Conservation (phyloP, 2,888 invertebrate genomes). For the Spisula subtruncata region DNA sequence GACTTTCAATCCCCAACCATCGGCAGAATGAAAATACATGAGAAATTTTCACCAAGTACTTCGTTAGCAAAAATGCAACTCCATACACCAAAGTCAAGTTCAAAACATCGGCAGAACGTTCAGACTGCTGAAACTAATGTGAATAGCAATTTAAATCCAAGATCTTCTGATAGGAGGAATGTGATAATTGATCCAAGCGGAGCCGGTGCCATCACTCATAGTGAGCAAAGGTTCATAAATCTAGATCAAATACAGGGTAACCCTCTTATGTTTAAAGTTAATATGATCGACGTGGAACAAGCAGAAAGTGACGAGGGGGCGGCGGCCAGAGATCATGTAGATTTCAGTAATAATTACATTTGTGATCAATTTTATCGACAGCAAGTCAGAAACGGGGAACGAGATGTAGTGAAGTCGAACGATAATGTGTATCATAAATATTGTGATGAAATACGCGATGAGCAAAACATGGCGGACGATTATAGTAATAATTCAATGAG, state of each 20-base stretch:
- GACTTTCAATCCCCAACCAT: slow-evolving; percentile 26
- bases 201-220: neutral
- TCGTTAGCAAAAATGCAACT: slow-evolving; percentile 59
- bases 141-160: neutral
- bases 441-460: slow-evolving; percentile 33
- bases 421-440: slow-evolving; percentile 37
- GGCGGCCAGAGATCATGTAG: neutral
- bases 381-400: neutral
- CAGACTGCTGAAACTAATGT: neutral
- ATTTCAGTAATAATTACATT: slow-evolving; percentile 32
- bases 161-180: neutral
- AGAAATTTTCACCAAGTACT: slow-evolving; percentile 53
- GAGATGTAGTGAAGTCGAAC: neutral
- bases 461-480: neutral
- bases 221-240: slow-evolving; percentile 16
- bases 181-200: neutral
- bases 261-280: slow-evolving; percentile 31
- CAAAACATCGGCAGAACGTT: neutral
- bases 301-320: neutral
- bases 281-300: slow-evolving; percentile 10
- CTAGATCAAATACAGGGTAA: slow-evolving; percentile 30
- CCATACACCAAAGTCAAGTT: slow-evolving; percentile 50
- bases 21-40: neutral
- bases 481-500: neutral
- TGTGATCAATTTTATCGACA: neutral